Evolutionary conservation across 2,888 invertebrate species (phyloP).

Genomic region (Cataglyphis albicans): DNA sequence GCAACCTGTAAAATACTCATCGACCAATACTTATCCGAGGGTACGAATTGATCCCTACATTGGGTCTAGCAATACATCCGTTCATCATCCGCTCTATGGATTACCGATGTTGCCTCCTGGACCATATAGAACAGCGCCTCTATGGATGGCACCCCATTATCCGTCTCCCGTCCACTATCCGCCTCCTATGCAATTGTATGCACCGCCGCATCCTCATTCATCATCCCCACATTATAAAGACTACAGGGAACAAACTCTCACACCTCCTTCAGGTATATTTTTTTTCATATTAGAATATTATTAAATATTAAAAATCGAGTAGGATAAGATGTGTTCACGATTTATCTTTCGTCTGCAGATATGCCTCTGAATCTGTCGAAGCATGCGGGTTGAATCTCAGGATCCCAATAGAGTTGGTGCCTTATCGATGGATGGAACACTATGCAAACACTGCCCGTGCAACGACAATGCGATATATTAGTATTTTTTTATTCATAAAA

Average conservation of each 20-base stretch:
- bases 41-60: slow-evolving; percentile 82
- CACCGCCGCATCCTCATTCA: slow-evolving; percentile 84
- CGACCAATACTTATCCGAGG: slow-evolving; percentile 82
- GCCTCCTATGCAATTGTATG: slow-evolving; percentile 84
- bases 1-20: slow-evolving; percentile 83
- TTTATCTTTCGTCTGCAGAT: slow-evolving; percentile 89
- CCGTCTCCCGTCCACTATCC: slow-evolving; percentile 86
- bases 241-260: slow-evolving; percentile 85
- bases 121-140: slow-evolving; percentile 86
- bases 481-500: slow-evolving; percentile 85
- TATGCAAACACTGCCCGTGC: slow-evolving; percentile 85
- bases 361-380: slow-evolving; percentile 96
- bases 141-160: slow-evolving; percentile 86
- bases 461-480: slow-evolving; percentile 86
- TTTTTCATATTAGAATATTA: background rate
- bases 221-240: slow-evolving; percentile 84
- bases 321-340: background rate
- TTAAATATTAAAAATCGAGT: background rate
- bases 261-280: slow-evolving; percentile 84
- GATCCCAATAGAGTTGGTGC: slow-evolving; percentile 82
- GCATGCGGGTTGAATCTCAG: slow-evolving; percentile 89
- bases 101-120: slow-evolving; percentile 85
- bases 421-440: slow-evolving; percentile 81
- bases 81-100: slow-evolving; percentile 84
- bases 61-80: slow-evolving; percentile 79